Base-by-base conservation (phyloP, 2,113 vertebrate species). In the Proteles cristata region DNA sequence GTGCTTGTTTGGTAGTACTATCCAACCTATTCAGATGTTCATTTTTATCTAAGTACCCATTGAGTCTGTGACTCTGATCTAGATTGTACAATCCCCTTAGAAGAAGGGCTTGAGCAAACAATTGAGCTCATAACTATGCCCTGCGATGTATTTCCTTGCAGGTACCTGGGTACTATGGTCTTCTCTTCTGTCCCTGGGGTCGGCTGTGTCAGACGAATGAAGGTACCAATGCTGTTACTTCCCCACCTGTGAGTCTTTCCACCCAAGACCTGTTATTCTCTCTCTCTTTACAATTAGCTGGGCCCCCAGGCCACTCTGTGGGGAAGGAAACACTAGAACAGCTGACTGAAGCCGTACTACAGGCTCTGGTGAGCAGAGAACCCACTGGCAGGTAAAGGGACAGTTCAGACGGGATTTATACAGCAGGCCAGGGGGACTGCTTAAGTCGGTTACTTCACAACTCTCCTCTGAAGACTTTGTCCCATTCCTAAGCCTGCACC, bases 121-220 rank as follows among this genome's bases (percentile, higher is more conserved):
- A 65, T 1, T n/a, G 43, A 94, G 35, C 23, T 35, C 71, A 2
- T 35, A 94, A 66, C 35, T 81, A 33, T 19, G 68, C 21, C 35
- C 35, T 82, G 45, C 65, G 58, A 53, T 9, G 0, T 66, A 76
- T 50, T 74, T 66, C 45, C 26, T 28, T 98, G 39, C 93, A 99
- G 99, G 97, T 99, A 11, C 96, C 98, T 86, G 98, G 99, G 6
- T 99, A 98, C 96, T 16, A 68, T 0, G 99, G 99, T 50, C 93
- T 89, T 7, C 97, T 99, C 88, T 98, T 98, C 94, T 99, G 99
- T 89, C 99, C 99, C 53, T 96, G 98, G 93, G 97, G 97, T 61
- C 98, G 97, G 71, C 97, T 99, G 9, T 99, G 99, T 97, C 96
- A 83, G 82, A 88, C 89, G 73, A 65, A 88, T 8, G 26, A 90